These are phyloP conservation scores for Germaria angustata DNA, from an alignment of 2,888 invertebrate genomes.

Conservation along the genomic window DNA sequence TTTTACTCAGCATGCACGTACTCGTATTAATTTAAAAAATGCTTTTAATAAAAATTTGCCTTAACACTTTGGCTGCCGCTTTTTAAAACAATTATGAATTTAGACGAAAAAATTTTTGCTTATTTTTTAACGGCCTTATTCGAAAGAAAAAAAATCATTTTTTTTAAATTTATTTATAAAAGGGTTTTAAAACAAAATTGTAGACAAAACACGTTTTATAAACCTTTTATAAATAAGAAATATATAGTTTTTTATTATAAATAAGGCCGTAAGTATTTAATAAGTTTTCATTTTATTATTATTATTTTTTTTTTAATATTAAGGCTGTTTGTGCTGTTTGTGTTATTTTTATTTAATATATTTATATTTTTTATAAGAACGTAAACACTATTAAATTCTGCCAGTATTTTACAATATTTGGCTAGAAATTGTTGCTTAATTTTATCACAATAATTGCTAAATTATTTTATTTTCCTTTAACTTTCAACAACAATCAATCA, in stretches of 20 bases:
- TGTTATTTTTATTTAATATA: conserved; percentile 65
- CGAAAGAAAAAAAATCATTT: too few species aligned
- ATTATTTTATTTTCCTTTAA: conserved; percentile 51
- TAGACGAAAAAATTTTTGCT: conserved; percentile 37
- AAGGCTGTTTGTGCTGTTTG: conserved; percentile 76
- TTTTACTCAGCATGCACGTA: conserved; percentile 68
- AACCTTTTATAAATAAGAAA: too few species aligned
- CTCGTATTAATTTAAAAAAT: conserved; percentile 31
- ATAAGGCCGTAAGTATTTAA: not conserved
- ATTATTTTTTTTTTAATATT: conserved; percentile 46
- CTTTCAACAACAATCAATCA: conserved; percentile 1
- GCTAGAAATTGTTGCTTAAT: conserved; percentile 42
- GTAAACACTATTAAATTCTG: conserved; percentile 12
- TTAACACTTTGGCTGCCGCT: conserved; percentile 32
- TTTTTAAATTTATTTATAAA: too few species aligned
- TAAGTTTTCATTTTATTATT: conserved; percentile 36
- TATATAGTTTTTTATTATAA: too few species aligned
- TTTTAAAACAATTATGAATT: conserved; percentile 28
- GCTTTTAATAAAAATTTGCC: conserved; percentile 45
- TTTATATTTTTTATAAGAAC: conserved; percentile 19
- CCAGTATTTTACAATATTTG: conserved; percentile 4
- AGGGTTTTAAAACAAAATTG: too few species aligned
- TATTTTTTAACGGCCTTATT: too few species aligned
- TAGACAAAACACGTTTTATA: too few species aligned
- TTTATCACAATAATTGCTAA: conserved; percentile 63